Percentiles rank a stretch among this genome's conserved stretches.
Evolutionary conservation across 2,888 invertebrate species (phyloP).

Genomic region (Tenthredo distinguenda): DNA sequence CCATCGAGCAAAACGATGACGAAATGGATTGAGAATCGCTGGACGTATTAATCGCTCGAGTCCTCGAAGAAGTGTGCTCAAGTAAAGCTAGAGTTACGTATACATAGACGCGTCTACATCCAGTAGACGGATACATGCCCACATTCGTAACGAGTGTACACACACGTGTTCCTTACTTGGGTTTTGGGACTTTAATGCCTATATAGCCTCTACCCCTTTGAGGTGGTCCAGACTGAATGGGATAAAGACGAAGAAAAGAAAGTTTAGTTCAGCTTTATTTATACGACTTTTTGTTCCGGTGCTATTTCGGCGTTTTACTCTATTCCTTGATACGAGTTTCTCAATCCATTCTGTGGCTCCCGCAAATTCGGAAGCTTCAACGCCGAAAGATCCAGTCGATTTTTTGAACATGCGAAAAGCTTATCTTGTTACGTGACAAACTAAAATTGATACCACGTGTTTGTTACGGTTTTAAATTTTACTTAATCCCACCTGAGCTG

Average conservation of each 20-base stretch:
- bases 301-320: conserved; percentile 15
- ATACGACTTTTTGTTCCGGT: conserved; percentile 27
- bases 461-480: not conserved
- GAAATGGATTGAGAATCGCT: conserved; percentile 21
- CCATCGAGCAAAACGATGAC: not conserved
- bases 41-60: conserved; percentile 9
- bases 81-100: conserved; percentile 25
- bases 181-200: conserved; percentile 42
- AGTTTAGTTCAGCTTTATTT: conserved; percentile 35
- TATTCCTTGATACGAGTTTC: not conserved
- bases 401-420: not conserved
- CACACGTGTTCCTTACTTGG: conserved; percentile 31
- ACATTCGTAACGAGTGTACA: not conserved
- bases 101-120: not conserved
- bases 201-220: conserved; percentile 30
- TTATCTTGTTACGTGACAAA: not conserved
- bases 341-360: not conserved
- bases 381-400: not conserved
- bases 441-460: not conserved
- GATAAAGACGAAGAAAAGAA: conserved; percentile 31
- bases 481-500: not conserved
- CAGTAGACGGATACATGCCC: not conserved
- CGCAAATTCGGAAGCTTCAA: not conserved
- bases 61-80: conserved; percentile 7
- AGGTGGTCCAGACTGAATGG: conserved; percentile 48